These are phyloP conservation scores for Hypothenemus hampei DNA, from an alignment of 1,140 invertebrate genomes.

Conservation along the genomic window DNA sequence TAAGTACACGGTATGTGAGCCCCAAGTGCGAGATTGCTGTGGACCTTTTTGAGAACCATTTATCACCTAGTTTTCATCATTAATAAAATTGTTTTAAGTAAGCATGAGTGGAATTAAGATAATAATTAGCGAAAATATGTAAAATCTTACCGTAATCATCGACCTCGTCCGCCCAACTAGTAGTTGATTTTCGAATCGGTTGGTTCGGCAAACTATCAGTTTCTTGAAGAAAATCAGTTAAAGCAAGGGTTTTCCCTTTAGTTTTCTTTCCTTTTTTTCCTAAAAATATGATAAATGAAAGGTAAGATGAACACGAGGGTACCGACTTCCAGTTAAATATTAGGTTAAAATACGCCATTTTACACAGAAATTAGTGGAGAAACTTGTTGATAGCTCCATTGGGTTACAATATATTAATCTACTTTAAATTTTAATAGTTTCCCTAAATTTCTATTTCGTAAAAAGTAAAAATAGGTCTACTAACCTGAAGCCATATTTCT, in stretches of 20 bases:
- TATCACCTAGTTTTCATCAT: not conserved
- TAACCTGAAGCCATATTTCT: conserved; percentile 35
- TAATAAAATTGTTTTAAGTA: not conserved
- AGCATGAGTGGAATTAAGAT: too few species aligned
- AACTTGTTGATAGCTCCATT: too few species aligned
- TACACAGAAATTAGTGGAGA: too few species aligned
- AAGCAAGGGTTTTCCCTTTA: conserved; percentile 64
- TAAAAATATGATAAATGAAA: conserved; percentile 36
- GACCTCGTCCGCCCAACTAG: conserved; percentile 68
- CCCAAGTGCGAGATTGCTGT: conserved; percentile 54
- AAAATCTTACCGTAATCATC: conserved; percentile 57
- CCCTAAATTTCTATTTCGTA: not conserved
- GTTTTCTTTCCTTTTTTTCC: conserved; percentile 72
- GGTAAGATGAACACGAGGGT: conserved; percentile 24
- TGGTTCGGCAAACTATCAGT: conserved; percentile 44
- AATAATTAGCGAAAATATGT: too few species aligned
- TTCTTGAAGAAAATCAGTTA: conserved; percentile 63
- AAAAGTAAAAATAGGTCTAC: conserved; percentile 19
- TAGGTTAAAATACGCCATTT: conserved; percentile 10
- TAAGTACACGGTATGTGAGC: conserved; percentile 51
- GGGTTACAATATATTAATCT: too few species aligned
- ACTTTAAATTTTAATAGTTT: too few species aligned
- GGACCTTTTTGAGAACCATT: conserved; percentile 32
- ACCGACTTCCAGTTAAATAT: not conserved
- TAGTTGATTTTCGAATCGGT: conserved; percentile 48